These are phyloP conservation scores for Pipistrellus pygmaeus DNA, from an alignment of 2,797 vertebrate genomes.

Conservation along the genomic window DNA sequence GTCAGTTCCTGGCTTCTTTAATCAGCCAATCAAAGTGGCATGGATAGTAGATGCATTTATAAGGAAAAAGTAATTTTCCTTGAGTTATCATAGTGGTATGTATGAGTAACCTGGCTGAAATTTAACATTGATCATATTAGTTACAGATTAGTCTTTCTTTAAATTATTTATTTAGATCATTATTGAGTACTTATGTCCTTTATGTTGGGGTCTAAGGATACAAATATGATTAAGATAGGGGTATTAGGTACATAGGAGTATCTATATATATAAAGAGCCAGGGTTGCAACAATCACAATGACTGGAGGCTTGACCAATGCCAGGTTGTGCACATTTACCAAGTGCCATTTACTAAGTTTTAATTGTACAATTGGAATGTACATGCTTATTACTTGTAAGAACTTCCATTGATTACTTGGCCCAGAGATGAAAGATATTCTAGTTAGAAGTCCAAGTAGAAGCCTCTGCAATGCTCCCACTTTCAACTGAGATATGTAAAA, in stretches of 20 bases:
- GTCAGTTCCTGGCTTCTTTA: constrained; percentile 35
- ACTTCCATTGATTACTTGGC: not conserved
- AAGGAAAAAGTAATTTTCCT: not conserved
- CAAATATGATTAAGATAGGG: not conserved
- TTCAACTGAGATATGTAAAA: not conserved
- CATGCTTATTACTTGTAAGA: not conserved
- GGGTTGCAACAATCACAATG: too few relatives aligned
- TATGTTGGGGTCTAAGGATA: not conserved
- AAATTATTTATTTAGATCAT: constrained; percentile 4
- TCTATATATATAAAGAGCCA: too few relatives aligned
- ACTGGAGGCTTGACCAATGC: too few relatives aligned
- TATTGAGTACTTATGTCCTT: constrained; percentile 23
- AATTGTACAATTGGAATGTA: not conserved
- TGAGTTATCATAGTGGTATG: not conserved
- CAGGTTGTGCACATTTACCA: not conserved
- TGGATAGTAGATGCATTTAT: not conserved
- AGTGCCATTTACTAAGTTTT: not conserved
- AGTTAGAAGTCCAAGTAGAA: not conserved
- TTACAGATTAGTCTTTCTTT: constrained; percentile 15
- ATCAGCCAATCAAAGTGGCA: constrained; percentile 33
- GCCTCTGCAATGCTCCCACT: not conserved
- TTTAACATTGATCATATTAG: not conserved
- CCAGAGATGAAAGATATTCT: not conserved
- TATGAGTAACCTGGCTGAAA: constrained; percentile 12
- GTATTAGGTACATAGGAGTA: not conserved